Conservation (phyloP, 2,888 invertebrate species). For the Platynereis dumerilii region DNA sequence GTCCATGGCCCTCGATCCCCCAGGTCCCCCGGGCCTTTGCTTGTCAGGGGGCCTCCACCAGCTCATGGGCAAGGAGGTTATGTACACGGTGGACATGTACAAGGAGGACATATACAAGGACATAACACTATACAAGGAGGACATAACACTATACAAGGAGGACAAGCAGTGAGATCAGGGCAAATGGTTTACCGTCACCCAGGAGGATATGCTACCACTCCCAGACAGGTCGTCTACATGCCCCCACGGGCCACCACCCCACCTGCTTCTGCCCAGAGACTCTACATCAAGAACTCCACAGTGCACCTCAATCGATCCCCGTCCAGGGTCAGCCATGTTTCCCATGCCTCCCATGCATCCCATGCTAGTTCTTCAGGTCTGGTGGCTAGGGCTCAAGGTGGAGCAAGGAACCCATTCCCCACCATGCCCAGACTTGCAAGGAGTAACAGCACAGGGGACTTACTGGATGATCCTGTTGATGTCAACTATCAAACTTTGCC, state of each 20-base stretch:
- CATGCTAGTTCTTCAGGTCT: slow-evolving; percentile 4
- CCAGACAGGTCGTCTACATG: background rate
- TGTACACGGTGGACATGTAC: background rate
- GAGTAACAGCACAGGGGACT: slow-evolving; percentile 17
- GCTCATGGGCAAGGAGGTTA: background rate
- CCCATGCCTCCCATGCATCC: background rate
- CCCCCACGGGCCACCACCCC: slow-evolving; percentile 3
- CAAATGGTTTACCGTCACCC: slow-evolving; percentile 3
- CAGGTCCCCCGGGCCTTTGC: slow-evolving; percentile 5
- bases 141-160: background rate
- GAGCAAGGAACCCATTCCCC: background rate
- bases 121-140: no score
- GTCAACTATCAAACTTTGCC: background rate
- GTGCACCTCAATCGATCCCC: background rate
- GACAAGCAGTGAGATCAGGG: background rate
- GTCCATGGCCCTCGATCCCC: slow-evolving; percentile 9
- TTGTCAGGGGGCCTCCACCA: no score
- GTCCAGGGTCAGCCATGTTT: background rate
- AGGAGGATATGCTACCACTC: no score
- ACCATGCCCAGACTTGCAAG: slow-evolving; percentile 9
- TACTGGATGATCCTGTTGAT: slow-evolving; percentile 7
- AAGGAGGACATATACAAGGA: background rate
- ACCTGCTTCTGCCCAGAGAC: background rate
- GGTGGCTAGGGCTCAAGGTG: background rate
- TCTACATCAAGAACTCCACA: background rate